A percentile compares a stretch with the other conserved stretches of the same genome.
Conservation (phyloP, 2,888 invertebrate genomes). For the Netelia inedita region DNA sequence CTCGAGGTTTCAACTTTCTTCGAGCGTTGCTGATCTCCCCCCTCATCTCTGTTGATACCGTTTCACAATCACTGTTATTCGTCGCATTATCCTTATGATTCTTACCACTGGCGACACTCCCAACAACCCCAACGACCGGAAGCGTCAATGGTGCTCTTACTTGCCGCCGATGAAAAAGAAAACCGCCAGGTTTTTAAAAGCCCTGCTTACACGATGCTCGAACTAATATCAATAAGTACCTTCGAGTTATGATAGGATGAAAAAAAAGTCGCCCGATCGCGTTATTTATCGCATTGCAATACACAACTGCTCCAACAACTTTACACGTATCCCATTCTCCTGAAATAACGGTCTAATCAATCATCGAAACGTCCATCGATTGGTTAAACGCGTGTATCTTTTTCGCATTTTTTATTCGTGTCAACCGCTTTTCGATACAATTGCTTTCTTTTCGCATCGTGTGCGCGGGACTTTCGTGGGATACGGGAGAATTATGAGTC, state of each 20-base stretch:
- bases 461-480: slow-evolving; percentile 41
- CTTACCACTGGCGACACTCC: neutral
- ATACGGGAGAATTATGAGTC: slow-evolving; percentile 18
- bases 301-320: neutral
- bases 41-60: no score
- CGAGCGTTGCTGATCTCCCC: no score
- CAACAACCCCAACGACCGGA: neutral
- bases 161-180: slow-evolving; percentile 5
- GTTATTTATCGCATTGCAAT: neutral
- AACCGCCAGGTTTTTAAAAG: neutral
- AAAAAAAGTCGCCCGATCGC: neutral
- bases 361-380: neutral
- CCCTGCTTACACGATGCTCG: slow-evolving; percentile 21
- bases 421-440: slow-evolving; percentile 10
- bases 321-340: neutral
- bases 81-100: no score
- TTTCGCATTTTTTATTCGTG: neutral
- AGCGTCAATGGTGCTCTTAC: neutral
- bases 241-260: neutral
- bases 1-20: no score
- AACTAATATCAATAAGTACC: neutral
- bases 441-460: slow-evolving; percentile 36
- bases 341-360: neutral
- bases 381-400: neutral
- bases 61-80: no score